Evolutionary conservation across 2,797 vertebrate genomes (phyloP).

Genomic region (Hippopotamyrus pictus): DNA sequence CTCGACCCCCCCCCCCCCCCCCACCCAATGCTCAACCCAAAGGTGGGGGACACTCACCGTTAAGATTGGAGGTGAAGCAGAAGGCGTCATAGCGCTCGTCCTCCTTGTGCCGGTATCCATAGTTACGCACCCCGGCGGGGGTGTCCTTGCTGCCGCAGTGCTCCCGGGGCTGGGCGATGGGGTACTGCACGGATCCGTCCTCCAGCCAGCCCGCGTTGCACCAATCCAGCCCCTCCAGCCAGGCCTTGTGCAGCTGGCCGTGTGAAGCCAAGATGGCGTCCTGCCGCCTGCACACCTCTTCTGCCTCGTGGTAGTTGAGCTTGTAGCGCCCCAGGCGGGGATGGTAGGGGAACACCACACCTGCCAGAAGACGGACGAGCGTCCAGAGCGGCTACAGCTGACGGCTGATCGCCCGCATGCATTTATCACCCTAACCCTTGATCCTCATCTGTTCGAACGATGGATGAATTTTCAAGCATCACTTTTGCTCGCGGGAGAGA

Average conservation of each 20-base stretch:
- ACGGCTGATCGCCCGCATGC: not conserved
- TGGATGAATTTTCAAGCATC: not conserved
- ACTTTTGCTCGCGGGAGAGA: not conserved
- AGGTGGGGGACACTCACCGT: constrained; percentile 59
- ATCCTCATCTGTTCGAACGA: not conserved
- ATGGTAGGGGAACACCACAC: constrained; percentile 91
- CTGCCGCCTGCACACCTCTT: constrained; percentile 75
- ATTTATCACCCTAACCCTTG: not conserved
- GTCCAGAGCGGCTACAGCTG: not conserved
- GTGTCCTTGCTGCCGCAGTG: constrained; percentile 76
- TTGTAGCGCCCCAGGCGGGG: constrained; percentile 82
- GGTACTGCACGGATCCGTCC: constrained; percentile 89
- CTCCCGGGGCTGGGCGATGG: constrained; percentile 80
- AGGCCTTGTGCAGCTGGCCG: constrained; percentile 83
- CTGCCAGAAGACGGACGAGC: constrained; percentile 46
- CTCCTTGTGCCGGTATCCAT: constrained; percentile 90
- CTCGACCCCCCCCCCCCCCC: constrained; percentile 32
- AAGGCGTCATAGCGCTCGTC: constrained; percentile 87
- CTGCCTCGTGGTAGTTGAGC: constrained; percentile 80
- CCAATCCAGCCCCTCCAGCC: constrained; percentile 89
- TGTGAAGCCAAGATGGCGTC: constrained; percentile 88
- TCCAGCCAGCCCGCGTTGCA: constrained; percentile 93
- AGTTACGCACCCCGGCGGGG: constrained; percentile 80
- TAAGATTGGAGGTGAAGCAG: constrained; percentile 92
- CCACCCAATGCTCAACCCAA: constrained; percentile 28